A percentile compares a stretch with the other conserved stretches of the same genome.
Evolutionary conservation across 2,888 invertebrate genomes (phyloP).

Genomic region (Amiota communis): DNA sequence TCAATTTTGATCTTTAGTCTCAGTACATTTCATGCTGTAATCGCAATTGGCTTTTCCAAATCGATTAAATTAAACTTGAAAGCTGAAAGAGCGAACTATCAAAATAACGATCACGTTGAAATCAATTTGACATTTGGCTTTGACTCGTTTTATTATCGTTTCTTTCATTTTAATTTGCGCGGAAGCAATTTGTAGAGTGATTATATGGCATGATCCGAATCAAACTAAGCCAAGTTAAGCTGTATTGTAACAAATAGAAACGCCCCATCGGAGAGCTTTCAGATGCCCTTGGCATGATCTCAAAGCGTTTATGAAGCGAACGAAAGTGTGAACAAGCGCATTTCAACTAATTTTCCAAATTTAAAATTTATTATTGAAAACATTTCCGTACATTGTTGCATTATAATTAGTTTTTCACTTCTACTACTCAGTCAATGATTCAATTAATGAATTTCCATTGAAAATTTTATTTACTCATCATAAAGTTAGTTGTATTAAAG

Average conservation of each 20-base stretch:
- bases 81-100: background rate
- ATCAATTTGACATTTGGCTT: slow-evolving; percentile 53
- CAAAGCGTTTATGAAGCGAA: background rate
- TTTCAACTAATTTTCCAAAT: background rate
- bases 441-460: no score
- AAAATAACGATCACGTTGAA: background rate
- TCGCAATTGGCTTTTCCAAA: slow-evolving; percentile 4
- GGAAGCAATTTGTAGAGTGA: slow-evolving; percentile 39
- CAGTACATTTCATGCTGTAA: slow-evolving; percentile 11
- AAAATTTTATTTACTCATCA: no score
- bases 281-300: background rate
- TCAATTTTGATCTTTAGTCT: slow-evolving; percentile 15
- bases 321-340: slow-evolving; percentile 7
- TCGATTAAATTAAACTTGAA: background rate
- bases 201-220: background rate
- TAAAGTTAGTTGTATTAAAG: slow-evolving; percentile 15
- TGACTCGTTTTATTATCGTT: background rate
- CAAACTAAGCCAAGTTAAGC: background rate
- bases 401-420: no score
- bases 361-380: no score
- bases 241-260: background rate
- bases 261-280: background rate
- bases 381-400: no score
- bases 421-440: no score
- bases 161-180: slow-evolving; percentile 28